Base-by-base conservation (phyloP, 64 coral and sea anemone genomes). In the Actinia tenebrosa region DNA sequence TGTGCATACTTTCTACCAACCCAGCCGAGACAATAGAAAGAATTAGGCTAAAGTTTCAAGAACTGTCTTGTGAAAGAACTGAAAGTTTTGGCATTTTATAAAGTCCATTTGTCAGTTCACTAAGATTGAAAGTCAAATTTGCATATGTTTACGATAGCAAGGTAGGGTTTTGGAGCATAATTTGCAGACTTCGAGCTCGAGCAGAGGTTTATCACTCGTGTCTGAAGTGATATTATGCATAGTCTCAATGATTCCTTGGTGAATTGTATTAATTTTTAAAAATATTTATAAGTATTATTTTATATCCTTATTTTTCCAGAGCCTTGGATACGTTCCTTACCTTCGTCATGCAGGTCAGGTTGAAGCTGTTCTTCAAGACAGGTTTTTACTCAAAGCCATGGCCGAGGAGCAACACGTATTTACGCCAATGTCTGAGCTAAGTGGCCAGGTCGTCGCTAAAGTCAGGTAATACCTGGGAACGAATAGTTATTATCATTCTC, bases 361-460 rank as follows among this genome's bases (percentile, higher is more conserved):
- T 53, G 88, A 91, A n/a, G 78, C 87, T 55, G 85, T 64, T 0
- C 53, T 97, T 47, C 42, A 77, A 79, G 86, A 77, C 47, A 69
- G 44, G 54, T 53, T 88, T 8, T 17, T 89, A 23, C 18, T 50
- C 13, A 61, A 63, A n/a, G 87, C 91, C 15, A 68, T 66, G 13
- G 91, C 91, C 26, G 85, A 85, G 15, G 94, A 97, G 11, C n/a
- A 56, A 7, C 94, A 97, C 26, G 80, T 93, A 11, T 27, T 97
- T n/a, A 97, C 94, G 1, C 94, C 94, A 44, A 84, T 90, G 56
- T 82, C 91, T 88, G 91, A 84, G 11, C 25, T 64, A 13, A 88
- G 60, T 20, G 94, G 94, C 44, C 84, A 93, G 61, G 61, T 89
- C 1, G 78, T 56, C 3, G 91, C 60, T 47, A 80, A 42, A 15